Conservation (phyloP, 2,113 vertebrate genomes). For the Clarias magur region DNA sequence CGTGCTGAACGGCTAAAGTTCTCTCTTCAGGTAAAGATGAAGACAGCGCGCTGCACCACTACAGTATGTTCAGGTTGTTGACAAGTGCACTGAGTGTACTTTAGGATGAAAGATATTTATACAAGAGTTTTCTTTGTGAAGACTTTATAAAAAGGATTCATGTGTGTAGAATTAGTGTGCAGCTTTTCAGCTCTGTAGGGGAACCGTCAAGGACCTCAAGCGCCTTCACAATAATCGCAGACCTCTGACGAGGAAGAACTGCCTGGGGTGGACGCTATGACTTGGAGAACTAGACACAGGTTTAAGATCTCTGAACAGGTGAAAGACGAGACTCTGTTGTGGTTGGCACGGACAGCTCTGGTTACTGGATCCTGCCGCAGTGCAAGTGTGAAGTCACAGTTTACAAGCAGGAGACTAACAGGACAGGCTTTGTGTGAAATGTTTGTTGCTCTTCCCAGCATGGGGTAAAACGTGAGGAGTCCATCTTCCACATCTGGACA, state of each 20-base stretch:
- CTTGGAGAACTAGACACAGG: not conserved
- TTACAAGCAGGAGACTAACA: conserved; percentile 40
- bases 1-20: not conserved
- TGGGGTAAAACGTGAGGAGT: conserved; percentile 54
- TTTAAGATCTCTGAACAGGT: conserved; percentile 12
- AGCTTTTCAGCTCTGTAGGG: not conserved
- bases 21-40: not conserved
- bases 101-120: not conserved
- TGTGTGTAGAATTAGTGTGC: not conserved
- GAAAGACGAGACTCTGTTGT: conserved; percentile 22
- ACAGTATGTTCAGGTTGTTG: not conserved
- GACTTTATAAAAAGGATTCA: not conserved
- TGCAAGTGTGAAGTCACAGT: conserved; percentile 22
- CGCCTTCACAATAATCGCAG: not conserved
- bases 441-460: conserved; percentile 62
- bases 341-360: not conserved
- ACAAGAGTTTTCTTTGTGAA: not conserved
- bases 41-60: not conserved
- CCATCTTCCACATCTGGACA: conserved; percentile 53
- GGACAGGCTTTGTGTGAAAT: conserved; percentile 49
- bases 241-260: not conserved
- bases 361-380: conserved; percentile 13
- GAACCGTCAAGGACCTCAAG: not conserved
- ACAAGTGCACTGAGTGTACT: too few relatives aligned
- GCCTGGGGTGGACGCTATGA: not conserved